A percentile compares a stretch with the other conserved stretches of the same genome.
These are phyloP conservation scores for Conops quadrifasciatus DNA, from an alignment of 2,888 invertebrate species.

Conservation along the genomic window DNA sequence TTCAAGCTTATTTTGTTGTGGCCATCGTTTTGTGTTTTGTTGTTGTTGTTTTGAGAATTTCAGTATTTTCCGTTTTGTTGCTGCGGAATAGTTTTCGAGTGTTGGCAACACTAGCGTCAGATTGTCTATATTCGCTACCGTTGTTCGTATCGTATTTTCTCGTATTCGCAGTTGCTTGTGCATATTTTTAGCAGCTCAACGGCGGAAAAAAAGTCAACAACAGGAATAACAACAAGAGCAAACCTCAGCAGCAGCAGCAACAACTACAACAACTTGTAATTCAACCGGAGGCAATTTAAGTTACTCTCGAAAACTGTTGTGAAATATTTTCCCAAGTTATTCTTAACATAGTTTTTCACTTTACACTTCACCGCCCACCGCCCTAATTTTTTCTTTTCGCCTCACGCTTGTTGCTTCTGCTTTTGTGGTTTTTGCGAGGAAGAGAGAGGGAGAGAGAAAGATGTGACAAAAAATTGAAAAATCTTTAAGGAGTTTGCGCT, in stretches of 20 bases:
- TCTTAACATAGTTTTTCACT: conserved; percentile 48
- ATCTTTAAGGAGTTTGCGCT: too few relatives aligned
- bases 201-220: neutral
- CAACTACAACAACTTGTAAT: conserved; percentile 42
- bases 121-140: conserved; percentile 1
- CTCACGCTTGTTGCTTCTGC: neutral
- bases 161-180: neutral
- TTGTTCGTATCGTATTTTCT: neutral
- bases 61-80: neutral
- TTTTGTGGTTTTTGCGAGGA: neutral
- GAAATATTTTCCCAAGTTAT: conserved; percentile 46
- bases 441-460: neutral
- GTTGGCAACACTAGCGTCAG: conserved; percentile 17
- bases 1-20: neutral
- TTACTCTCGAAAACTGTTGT: conserved; percentile 43
- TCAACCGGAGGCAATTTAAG: conserved; percentile 53
- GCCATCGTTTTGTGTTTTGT: neutral
- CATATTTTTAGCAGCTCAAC: neutral
- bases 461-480: neutral
- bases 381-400: neutral
- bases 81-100: neutral
- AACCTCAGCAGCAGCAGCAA: conserved; percentile 5
- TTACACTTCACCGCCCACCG: conserved; percentile 46
- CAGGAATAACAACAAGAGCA: neutral
- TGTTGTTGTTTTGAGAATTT: neutral